Percentiles rank a stretch among this genome's conserved stretches.
These are phyloP conservation scores for Sylvicola cinctus DNA, from an alignment of 2,888 invertebrate genomes.

Conservation along the genomic window DNA sequence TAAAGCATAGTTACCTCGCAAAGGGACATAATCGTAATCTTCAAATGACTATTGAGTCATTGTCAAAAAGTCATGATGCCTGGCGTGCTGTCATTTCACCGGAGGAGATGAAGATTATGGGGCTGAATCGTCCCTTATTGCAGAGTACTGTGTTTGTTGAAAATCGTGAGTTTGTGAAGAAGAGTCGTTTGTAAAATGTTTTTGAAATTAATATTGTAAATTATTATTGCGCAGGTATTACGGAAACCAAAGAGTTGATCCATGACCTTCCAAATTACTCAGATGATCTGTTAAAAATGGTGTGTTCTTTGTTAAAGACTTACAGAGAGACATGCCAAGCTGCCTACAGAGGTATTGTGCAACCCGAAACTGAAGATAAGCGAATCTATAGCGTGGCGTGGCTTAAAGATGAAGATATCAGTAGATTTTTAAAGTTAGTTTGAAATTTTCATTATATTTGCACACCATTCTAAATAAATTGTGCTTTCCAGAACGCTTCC, in stretches of 20 bases:
- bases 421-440: constrained; percentile 63
- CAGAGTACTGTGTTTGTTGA: constrained; percentile 56
- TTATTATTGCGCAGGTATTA: constrained; percentile 11
- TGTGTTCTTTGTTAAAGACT: constrained; percentile 44
- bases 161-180: constrained; percentile 28
- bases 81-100: constrained; percentile 57
- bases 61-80: constrained; percentile 54
- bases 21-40: constrained; percentile 39
- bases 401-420: constrained; percentile 90
- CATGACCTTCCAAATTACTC: constrained; percentile 52
- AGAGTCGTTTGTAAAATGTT: neutral
- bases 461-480: constrained; percentile 1
- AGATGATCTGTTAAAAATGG: constrained; percentile 50
- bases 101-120: constrained; percentile 40
- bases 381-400: constrained; percentile 67
- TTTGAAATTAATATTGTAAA: neutral
- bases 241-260: constrained; percentile 44
- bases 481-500: constrained; percentile 41
- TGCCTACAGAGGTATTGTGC: constrained; percentile 55
- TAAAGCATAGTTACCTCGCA: constrained; percentile 68
- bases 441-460: neutral
- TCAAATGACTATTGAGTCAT: constrained; percentile 36
- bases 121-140: constrained; percentile 38
- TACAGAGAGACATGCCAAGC: constrained; percentile 54
- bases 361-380: constrained; percentile 56